Base-by-base conservation (phyloP, 1,140 invertebrate species). In the Diabrotica virgifera region DNA sequence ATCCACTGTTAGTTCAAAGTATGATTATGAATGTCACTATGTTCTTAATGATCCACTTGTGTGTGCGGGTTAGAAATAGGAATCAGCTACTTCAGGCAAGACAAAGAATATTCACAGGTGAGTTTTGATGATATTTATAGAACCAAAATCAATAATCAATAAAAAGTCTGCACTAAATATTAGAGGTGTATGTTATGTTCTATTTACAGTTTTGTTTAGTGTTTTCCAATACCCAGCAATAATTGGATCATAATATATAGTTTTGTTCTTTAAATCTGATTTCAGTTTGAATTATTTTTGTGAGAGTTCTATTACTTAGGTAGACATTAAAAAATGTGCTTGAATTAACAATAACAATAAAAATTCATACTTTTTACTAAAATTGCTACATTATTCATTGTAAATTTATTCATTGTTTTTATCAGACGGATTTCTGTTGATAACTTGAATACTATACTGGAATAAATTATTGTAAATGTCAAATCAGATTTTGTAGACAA, bases 21-120 rank as follows among this genome's bases (percentile, higher is more conserved):
- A 87, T 99, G 76, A 88, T 99, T 36, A 99, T 99, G 97, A 97
- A 96, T 77, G 77, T 92, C 36, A 91, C 94, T 67, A 99, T 99
- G 97, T 86, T 99, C 77, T 82, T 89, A 24, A 94, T 99, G 92
- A 91, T 99, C 67, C 90, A 95, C 80, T 82, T 99, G 11, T 99
- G 96, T 84, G 91, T 99, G 36, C 86, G 85, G 76, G 89, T 97
- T 62, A 89, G 87, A 74, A 90, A 91, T 78, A 91, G 90, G 79
- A 93, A 89, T 76, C 90, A 95, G 78, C 86, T 95, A 52, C 84
- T 88, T 65, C 87, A 89, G 80, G 83, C 85, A 37, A 87, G 89
- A 70, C 89, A 93, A 72, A 84, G 89, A 77, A 85, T 89, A 74
- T 95, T 97, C 78, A 89, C 90, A 83, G 94, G 95, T 97, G 82